Evolutionary conservation across 2,888 invertebrate genomes (phyloP).

Genomic region (Acronicta alni): DNA sequence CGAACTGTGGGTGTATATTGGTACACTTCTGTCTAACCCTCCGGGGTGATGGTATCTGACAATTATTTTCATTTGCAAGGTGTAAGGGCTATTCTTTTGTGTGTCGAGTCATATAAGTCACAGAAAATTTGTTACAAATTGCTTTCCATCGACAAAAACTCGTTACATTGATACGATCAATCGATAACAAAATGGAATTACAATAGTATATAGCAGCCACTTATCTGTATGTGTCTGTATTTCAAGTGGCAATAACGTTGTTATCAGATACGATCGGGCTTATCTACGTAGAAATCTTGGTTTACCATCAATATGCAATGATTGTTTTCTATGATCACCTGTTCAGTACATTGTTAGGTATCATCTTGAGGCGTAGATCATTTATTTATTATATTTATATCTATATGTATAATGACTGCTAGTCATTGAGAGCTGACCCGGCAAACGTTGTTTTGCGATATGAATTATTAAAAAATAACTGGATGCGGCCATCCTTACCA

Average conservation of each 20-base stretch:
- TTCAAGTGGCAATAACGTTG: constrained; percentile 36
- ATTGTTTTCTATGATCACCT: constrained; percentile 15
- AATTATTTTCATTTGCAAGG: too few relatives aligned
- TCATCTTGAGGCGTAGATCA: not conserved
- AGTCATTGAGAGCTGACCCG: too few relatives aligned
- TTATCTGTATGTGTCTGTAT: constrained; percentile 10
- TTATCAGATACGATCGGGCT: constrained; percentile 1
- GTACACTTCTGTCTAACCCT: too few relatives aligned
- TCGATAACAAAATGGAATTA: constrained; percentile 14
- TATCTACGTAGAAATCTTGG: constrained; percentile 33
- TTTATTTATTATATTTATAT: too few relatives aligned
- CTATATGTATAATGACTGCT: too few relatives aligned
- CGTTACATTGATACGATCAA: constrained; percentile 38
- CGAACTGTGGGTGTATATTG: too few relatives aligned
- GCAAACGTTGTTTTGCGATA: too few relatives aligned
- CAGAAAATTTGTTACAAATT: constrained; percentile 14
- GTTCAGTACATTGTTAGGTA: constrained; percentile 4
- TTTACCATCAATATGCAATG: constrained; percentile 26
- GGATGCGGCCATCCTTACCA: too few relatives aligned
- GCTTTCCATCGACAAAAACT: constrained; percentile 14
- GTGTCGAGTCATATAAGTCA: not conserved
- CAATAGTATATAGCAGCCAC: not conserved
- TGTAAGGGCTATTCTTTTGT: too few relatives aligned
- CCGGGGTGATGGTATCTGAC: too few relatives aligned
- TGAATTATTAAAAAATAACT: too few relatives aligned